Conservation (phyloP, 2,888 invertebrate species). For the Galeruca laticollis region DNA sequence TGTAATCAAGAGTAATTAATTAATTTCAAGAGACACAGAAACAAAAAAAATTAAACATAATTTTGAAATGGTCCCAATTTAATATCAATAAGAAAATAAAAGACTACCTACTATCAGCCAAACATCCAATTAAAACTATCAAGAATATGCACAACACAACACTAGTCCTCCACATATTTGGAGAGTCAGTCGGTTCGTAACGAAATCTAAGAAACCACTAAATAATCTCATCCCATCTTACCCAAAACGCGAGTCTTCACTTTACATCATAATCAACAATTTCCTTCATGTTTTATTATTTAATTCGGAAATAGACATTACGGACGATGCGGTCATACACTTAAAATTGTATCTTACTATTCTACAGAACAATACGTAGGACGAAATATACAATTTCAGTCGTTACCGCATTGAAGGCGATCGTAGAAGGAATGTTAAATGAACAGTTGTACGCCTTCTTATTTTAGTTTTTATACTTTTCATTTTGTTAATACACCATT, state of each 20-base stretch:
- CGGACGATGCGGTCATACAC: conserved; percentile 41
- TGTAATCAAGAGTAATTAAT: no score
- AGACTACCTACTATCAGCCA: conserved; percentile 40
- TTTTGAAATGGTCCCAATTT: background rate
- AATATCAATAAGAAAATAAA: background rate
- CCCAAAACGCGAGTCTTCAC: conserved; percentile 31
- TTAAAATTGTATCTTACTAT: conserved; percentile 36
- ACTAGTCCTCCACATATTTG: conserved; percentile 39
- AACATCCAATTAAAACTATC: conserved; percentile 28
- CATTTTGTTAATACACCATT: background rate
- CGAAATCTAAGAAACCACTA: conserved; percentile 39
- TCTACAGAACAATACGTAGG: conserved; percentile 28
- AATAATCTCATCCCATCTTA: conserved; percentile 28
- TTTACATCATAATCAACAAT: conserved; percentile 50
- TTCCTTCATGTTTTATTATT: conserved; percentile 52
- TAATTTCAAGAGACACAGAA: no score
- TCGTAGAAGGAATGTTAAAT: background rate
- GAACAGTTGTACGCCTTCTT: background rate
- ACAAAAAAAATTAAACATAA: background rate
- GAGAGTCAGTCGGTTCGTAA: conserved; percentile 8
- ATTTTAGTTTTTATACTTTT: conserved; percentile 4
- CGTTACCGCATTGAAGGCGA: conserved; percentile 13
- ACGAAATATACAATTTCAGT: conserved; percentile 12
- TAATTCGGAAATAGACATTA: conserved; percentile 47
- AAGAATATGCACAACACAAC: conserved; percentile 28